phyloP scores from a whole-genome alignment of 2,888 invertebrate genomes.

The Thecophora atra region DNA sequence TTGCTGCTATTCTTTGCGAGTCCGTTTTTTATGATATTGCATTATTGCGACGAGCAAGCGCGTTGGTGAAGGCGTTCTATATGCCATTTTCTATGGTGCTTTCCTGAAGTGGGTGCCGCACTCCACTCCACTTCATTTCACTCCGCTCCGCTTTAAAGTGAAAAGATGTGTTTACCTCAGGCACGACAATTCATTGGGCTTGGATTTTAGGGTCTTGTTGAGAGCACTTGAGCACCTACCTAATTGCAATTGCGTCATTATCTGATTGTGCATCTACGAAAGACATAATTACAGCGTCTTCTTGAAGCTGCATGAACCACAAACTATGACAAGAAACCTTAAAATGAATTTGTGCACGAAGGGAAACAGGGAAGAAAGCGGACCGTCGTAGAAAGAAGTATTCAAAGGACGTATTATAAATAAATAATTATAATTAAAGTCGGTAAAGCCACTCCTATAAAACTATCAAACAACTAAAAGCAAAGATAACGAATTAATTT shows the following conservation, averaged over 20 bases:
- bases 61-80: constrained; percentile 13
- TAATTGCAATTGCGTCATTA: neutral
- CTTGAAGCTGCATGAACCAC: too few relatives aligned
- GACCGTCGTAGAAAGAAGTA: too few relatives aligned
- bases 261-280: neutral
- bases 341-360: too few relatives aligned
- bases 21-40: neutral
- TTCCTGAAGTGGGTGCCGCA: neutral
- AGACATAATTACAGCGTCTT: too few relatives aligned
- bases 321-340: too few relatives aligned
- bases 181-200: neutral
- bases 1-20: constrained; percentile 7
- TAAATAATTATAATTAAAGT: too few relatives aligned
- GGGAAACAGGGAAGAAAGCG: too few relatives aligned
- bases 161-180: neutral
- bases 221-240: too few relatives aligned
- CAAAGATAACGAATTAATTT: too few relatives aligned
- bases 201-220: neutral
- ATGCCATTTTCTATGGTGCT: constrained; percentile 10
- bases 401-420: too few relatives aligned
- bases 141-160: neutral
- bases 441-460: too few relatives aligned
- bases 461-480: too few relatives aligned
- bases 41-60: neutral
- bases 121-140: neutral